Percentiles rank a stretch among this genome's conserved stretches.
phyloP scores from a whole-genome alignment of 2,888 invertebrate genomes.

The Orgyia antiqua region DNA sequence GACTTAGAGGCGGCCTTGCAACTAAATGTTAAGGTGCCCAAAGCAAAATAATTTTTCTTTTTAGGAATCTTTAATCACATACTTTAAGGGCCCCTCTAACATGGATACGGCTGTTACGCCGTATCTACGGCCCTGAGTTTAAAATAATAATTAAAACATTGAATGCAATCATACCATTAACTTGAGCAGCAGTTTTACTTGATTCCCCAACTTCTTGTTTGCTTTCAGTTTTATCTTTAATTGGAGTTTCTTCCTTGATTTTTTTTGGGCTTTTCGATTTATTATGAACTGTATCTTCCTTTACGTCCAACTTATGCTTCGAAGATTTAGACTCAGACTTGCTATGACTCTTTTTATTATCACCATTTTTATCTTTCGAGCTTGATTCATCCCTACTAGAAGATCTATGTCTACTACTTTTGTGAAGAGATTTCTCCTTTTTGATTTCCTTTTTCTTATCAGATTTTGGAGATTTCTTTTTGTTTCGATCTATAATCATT shows the following conservation, averaged over 20 bases:
- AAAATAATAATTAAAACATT: no score
- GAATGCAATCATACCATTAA: no score
- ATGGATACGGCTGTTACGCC: no score
- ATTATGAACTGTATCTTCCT: conserved; percentile 13
- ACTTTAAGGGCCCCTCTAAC: no score
- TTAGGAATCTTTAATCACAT: no score
- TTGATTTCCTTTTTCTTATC: conserved; percentile 23
- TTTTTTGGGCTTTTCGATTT: conserved; percentile 26
- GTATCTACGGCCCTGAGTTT: no score
- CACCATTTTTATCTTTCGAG: conserved; percentile 26
- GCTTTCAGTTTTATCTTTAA: conserved; percentile 12
- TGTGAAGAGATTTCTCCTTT: conserved; percentile 26
- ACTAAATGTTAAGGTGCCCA: no score
- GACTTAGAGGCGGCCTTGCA: no score
- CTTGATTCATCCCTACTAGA: conserved; percentile 22
- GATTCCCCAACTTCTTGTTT: conserved; percentile 18
- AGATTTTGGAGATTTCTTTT: conserved; percentile 20
- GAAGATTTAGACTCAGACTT: conserved; percentile 18
- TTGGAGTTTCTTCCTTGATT: conserved; percentile 15
- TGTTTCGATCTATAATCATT: conserved; percentile 79
- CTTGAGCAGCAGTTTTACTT: conserved; percentile 6
- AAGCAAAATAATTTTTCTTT: no score
- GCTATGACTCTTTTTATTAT: conserved; percentile 17
- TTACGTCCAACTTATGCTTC: conserved; percentile 16
- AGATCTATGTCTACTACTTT: no score